Conservation (phyloP, 2,888 invertebrate genomes). For the Endotricha flammealis region DNA sequence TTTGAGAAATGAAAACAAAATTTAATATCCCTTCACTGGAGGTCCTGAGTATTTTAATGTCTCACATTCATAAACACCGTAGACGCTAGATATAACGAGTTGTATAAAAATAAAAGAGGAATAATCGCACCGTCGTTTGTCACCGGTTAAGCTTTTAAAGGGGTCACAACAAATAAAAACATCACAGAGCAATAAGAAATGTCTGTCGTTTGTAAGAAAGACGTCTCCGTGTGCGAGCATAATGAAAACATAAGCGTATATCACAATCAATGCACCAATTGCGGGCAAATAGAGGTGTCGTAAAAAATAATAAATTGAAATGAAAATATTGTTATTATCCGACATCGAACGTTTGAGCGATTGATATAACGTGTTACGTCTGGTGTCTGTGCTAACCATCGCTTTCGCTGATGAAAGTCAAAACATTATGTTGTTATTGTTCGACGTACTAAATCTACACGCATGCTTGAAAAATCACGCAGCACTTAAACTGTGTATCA, state of each 20-base stretch:
- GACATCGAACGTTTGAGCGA: conserved; percentile 45
- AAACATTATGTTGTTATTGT: conserved; percentile 40
- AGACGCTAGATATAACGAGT: conserved; percentile 22
- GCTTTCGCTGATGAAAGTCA: conserved; percentile 60
- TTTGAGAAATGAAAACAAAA: too few species aligned
- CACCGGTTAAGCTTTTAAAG: conserved; percentile 32
- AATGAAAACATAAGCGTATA: conserved; percentile 47
- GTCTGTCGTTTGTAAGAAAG: conserved; percentile 43
- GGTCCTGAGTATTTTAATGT: conserved; percentile 6
- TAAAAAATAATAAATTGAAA: conserved; percentile 56
- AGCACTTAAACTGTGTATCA: too few species aligned
- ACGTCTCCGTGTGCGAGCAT: conserved; percentile 49
- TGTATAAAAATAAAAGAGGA: conserved; percentile 26
- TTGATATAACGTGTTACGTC: conserved; percentile 53
- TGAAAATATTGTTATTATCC: conserved; percentile 56
- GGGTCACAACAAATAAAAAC: conserved; percentile 37
- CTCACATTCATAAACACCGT: conserved; percentile 15
- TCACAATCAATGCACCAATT: conserved; percentile 54
- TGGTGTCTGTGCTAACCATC: conserved; percentile 51
- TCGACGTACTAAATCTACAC: conserved; percentile 8
- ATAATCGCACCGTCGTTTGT: conserved; percentile 36
- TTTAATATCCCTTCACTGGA: conserved; percentile 7
- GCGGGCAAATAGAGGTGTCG: conserved; percentile 41
- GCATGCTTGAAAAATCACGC: conserved; percentile 10
- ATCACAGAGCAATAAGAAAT: conserved; percentile 39